Base-by-base conservation (phyloP, 2,888 invertebrate species). In the Nysson spinosus region DNA sequence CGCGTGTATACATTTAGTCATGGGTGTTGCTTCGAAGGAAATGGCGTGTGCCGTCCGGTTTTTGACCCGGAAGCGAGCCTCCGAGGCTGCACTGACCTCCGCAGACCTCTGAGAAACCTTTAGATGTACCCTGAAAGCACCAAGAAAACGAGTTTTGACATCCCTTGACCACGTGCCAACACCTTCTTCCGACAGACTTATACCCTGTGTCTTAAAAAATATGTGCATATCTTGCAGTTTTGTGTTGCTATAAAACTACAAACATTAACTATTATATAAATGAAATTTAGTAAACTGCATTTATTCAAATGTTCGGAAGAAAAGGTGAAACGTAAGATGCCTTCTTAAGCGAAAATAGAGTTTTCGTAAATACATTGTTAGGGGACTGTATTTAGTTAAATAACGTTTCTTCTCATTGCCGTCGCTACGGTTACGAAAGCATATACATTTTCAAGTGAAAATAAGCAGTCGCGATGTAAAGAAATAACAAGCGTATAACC, bases 121-220 rank as follows among this genome's bases (percentile, higher is more conserved):
- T 52, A 58, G 70, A 58, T 52, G 65, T 56, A 54, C 54, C 43
- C 19, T 56, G 46, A 62, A 65, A 72, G 63, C 56, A 37, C 24
- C 37, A 44, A 56, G 56, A 58, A 79, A 86, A 87, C 86, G 51
- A 85, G 87, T 86, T 87, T 85, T 84, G 86, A 85, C 85, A 79
- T 75, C 55, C 77, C 77, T 77, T 81, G 80, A 83, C 86, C 85
- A 84, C 85, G 83, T 80, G 84, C 75, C 78, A 75, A 78, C 80
- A 77, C 83, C 80, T 71, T 67, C 74, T 73, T 70, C 57, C 57
- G 42, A 44, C 57, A 54, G 37, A 28, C 43, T 51, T 9, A 9
- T 9, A 24, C 26, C 26, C 28, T 34, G 50, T 50, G 39, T 35
- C 9, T 6, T 3, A 5, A 22, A 12, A 49, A 17, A 14, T n/a